Percentiles rank a stretch among this genome's conserved stretches.
These are phyloP conservation scores for Limnephilus auricula DNA, from an alignment of 2,888 invertebrate genomes.

Conservation along the genomic window DNA sequence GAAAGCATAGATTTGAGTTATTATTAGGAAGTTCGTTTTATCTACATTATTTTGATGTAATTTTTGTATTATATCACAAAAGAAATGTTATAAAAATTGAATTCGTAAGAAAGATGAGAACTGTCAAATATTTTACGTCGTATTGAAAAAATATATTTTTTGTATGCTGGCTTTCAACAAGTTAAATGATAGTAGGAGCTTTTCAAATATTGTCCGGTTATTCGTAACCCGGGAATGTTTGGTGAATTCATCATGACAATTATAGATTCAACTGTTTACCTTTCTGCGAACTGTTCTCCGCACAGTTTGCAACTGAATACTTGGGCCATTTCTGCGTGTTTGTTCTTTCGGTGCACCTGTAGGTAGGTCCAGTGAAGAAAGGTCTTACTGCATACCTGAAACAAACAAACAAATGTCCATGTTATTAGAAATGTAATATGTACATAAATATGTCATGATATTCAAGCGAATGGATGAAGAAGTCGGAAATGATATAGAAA, in stretches of 20 bases:
- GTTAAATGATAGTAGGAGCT: too few species aligned
- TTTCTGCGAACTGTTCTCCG: slow-evolving; percentile 74
- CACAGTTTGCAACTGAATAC: slow-evolving; percentile 74
- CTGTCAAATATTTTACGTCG: too few species aligned
- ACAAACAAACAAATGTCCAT: neutral
- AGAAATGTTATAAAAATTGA: too few species aligned
- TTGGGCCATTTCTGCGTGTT: slow-evolving; percentile 73
- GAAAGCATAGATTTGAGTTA: too few species aligned
- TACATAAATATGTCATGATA: neutral
- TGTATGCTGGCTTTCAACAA: too few species aligned
- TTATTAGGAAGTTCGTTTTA: too few species aligned
- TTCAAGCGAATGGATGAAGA: neutral
- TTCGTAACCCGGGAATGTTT: neutral
- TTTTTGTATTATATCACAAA: too few species aligned
- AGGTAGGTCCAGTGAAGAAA: slow-evolving; percentile 78
- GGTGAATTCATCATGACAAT: neutral
- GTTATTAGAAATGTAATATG: neutral
- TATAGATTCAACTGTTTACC: slow-evolving; percentile 68
- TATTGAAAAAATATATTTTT: too few species aligned
- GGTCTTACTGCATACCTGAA: slow-evolving; percentile 75
- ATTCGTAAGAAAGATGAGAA: too few species aligned
- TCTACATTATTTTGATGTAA: too few species aligned
- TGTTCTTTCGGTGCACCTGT: slow-evolving; percentile 76
- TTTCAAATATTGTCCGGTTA: too few species aligned
- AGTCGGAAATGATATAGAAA: neutral